Evolutionary conservation across 2,113 vertebrate species (phyloP).

Genomic region (Microtus richardsoni): DNA sequence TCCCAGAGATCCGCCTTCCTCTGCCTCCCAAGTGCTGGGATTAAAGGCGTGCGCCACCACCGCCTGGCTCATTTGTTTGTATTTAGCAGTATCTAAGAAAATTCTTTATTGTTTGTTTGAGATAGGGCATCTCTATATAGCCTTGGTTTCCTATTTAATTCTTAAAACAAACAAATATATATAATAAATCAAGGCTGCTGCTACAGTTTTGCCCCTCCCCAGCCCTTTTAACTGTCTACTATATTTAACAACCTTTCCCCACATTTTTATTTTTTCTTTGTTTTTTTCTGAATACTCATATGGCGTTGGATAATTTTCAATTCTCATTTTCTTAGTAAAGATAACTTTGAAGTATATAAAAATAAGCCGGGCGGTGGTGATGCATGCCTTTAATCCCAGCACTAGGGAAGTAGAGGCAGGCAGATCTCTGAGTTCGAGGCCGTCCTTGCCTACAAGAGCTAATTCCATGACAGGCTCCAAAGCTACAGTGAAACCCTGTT

Average conservation of each 20-base stretch:
- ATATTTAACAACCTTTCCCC: neutral
- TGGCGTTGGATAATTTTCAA: slow-evolving; percentile 34
- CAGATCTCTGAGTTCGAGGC: no score
- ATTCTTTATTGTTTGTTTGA: neutral
- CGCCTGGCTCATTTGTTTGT: no score
- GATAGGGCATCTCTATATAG: neutral
- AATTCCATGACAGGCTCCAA: no score
- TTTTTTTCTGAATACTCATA: neutral
- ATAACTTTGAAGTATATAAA: neutral
- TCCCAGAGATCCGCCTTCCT: no score
- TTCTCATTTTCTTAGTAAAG: slow-evolving; percentile 46
- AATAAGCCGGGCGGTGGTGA: no score
- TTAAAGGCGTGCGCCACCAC: no score
- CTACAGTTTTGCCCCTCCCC: neutral
- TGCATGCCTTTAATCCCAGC: no score
- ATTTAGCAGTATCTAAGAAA: neutral
- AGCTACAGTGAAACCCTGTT: no score
- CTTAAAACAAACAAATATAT: neutral
- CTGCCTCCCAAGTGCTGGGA: no score
- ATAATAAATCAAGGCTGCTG: neutral
- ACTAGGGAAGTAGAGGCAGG: no score
- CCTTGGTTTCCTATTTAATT: neutral
- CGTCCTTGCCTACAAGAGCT: no score
- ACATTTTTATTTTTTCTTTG: neutral
- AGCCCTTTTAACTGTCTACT: neutral